A percentile compares a stretch with the other conserved stretches of the same genome.
phyloP scores from a whole-genome alignment of 2,888 invertebrate species.

The Eupeodes latifasciatus region DNA sequence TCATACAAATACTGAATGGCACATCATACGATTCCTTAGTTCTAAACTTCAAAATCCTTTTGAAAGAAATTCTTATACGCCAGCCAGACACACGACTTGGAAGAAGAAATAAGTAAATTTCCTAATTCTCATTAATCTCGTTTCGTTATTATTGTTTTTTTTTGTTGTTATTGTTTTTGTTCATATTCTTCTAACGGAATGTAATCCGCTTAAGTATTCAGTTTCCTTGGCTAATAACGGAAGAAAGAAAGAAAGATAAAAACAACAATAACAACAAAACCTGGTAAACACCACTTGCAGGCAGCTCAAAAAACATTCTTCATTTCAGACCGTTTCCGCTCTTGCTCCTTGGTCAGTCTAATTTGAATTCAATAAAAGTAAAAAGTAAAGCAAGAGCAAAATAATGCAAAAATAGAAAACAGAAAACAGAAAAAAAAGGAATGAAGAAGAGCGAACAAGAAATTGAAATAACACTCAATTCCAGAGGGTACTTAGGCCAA shows the following conservation, averaged over 20 bases:
- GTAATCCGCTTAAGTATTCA: slow-evolving; percentile 69
- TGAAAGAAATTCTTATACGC: not conserved
- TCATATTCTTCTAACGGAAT: slow-evolving; percentile 27
- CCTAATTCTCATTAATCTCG: slow-evolving; percentile 62
- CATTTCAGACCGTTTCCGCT: slow-evolving; percentile 50
- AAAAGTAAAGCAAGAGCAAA: slow-evolving; percentile 35
- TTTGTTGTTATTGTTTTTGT: not conserved
- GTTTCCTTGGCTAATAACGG: slow-evolving; percentile 44
- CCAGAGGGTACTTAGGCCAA: slow-evolving; percentile 66
- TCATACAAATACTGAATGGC: not conserved
- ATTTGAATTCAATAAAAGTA: slow-evolving; percentile 75
- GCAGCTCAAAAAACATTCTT: slow-evolving; percentile 48
- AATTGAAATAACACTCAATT: slow-evolving; percentile 72
- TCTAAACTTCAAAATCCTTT: slow-evolving; percentile 27
- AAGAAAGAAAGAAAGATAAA: not conserved
- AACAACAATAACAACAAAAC: not conserved
- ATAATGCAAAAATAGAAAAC: not conserved
- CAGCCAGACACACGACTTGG: not conserved
- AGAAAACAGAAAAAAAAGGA: not conserved
- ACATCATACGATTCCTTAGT: not conserved
- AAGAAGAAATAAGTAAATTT: slow-evolving; percentile 17
- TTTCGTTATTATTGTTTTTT: slow-evolving; percentile 29
- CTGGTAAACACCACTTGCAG: slow-evolving; percentile 31
- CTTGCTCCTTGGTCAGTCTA: slow-evolving; percentile 43
- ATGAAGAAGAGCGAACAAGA: slow-evolving; percentile 45